Evolutionary conservation across 2,888 invertebrate genomes (phyloP).

Genomic region (Cinara cedri): DNA sequence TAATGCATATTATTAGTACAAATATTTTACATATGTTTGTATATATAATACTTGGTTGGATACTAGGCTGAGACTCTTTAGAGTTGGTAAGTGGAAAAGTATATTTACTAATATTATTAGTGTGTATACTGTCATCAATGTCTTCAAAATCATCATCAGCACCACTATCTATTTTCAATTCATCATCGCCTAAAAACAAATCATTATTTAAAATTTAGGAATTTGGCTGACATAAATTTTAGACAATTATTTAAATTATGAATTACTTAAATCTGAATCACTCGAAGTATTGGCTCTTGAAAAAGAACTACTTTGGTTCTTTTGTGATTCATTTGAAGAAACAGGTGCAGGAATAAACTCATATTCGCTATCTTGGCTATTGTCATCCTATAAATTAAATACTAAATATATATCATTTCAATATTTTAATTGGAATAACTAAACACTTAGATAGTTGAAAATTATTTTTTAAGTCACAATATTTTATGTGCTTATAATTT

Average conservation of each 20-base stretch:
- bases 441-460: too few species aligned
- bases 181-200: slow-evolving; percentile 34
- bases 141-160: slow-evolving; percentile 48
- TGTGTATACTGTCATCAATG: not conserved
- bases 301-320: slow-evolving; percentile 2
- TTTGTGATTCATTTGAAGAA: slow-evolving; percentile 1
- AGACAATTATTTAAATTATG: not conserved
- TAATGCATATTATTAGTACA: not conserved
- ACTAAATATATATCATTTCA: not conserved
- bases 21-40: not conserved
- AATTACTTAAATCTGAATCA: slow-evolving; percentile 41
- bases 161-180: slow-evolving; percentile 44
- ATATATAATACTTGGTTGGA: slow-evolving; percentile 5
- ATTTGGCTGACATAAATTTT: not conserved
- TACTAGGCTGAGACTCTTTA: not conserved
- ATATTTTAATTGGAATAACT: too few species aligned
- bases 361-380: slow-evolving; percentile 15
- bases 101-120: not conserved
- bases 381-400: slow-evolving; percentile 7
- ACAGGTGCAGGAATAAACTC: slow-evolving; percentile 19
- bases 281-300: slow-evolving; percentile 11
- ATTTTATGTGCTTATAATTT: too few species aligned
- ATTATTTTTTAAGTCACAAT: too few species aligned
- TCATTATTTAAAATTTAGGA: not conserved
- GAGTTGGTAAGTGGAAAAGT: too few species aligned